Conservation (phyloP, 2,113 vertebrate species). For the Corythaixoides concolor region DNA sequence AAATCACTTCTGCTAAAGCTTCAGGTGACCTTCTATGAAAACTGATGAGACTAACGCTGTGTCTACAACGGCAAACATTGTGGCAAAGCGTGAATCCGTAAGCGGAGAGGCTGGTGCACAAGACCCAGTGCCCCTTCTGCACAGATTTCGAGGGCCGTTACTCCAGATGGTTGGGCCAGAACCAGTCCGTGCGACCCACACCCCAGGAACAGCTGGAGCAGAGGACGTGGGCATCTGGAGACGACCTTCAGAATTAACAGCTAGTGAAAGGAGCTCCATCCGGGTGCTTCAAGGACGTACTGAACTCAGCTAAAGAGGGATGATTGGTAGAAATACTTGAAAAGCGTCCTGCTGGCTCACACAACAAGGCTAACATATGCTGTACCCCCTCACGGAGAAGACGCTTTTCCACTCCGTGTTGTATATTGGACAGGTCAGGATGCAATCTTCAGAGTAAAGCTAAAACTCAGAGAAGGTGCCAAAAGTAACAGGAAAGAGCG, state of each 20-base stretch:
- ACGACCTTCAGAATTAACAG: not conserved
- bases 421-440: not conserved
- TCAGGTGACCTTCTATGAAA: too few relatives aligned
- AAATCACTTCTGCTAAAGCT: not conserved
- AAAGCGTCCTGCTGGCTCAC: not conserved
- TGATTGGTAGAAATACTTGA: not conserved
- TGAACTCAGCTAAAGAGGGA: not conserved
- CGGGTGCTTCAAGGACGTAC: not conserved
- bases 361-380: rapidly evolving
- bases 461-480: not conserved
- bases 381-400: too few relatives aligned
- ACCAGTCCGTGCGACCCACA: not conserved
- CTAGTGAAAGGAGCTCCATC: not conserved
- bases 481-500: not conserved
- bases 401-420: not conserved
- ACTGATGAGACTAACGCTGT: not conserved
- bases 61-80: rapidly evolving
- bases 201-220: not conserved
- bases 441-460: not conserved
- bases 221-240: not conserved
- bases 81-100: not conserved
- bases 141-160: too few relatives aligned
- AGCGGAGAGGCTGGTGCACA: not conserved
- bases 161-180: not conserved
- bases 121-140: not conserved